phyloP scores from a whole-genome alignment of 2,797 vertebrate genomes.

The Hypotaenidia philippensis region DNA sequence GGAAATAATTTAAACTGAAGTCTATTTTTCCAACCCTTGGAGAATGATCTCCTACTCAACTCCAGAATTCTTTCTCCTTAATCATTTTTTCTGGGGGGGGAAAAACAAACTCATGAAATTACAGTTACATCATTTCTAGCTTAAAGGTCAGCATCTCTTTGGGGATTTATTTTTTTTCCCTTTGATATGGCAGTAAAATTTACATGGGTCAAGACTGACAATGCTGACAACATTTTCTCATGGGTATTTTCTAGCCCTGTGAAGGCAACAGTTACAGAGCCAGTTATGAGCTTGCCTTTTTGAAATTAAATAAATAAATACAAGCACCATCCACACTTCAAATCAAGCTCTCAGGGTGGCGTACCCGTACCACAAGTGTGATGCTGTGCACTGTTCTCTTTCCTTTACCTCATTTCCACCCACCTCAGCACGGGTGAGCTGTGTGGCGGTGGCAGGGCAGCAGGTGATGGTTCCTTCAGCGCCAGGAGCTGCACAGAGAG shows the following conservation, averaged over 20 bases:
- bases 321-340: background rate
- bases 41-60: background rate
- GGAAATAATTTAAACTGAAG: background rate
- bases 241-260: background rate
- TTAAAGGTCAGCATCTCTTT: background rate
- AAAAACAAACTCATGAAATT: background rate
- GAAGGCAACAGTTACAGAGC: background rate
- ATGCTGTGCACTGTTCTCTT: background rate
- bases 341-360: background rate
- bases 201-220: background rate
- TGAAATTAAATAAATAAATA: background rate
- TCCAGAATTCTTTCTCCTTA: background rate
- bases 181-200: background rate
- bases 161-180: background rate
- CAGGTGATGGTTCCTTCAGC: background rate
- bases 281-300: background rate
- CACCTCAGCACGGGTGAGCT: rapidly evolving
- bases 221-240: background rate
- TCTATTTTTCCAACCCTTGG: background rate
- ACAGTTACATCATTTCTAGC: background rate
- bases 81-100: background rate
- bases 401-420: background rate
- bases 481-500: background rate
- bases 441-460: background rate
- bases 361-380: rapidly evolving